phyloP scores from a whole-genome alignment of 2,797 vertebrate species.

The Pelodytes ibericus region DNA sequence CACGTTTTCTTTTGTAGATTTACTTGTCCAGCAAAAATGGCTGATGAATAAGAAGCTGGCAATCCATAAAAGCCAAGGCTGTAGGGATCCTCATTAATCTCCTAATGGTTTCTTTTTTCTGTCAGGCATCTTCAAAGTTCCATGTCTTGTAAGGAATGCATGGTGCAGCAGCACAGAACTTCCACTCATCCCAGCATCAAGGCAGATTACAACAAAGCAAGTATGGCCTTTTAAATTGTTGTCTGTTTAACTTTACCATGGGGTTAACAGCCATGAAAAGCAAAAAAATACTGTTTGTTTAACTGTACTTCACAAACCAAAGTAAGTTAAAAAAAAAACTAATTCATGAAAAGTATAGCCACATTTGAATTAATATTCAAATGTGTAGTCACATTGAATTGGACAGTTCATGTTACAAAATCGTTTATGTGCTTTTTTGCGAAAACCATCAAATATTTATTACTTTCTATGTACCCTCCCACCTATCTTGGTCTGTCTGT shows the following conservation, averaged over 20 bases:
- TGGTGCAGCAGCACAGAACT: slow-evolving; percentile 63
- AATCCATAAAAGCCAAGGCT: slow-evolving; percentile 71
- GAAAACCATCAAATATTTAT: too few species aligned
- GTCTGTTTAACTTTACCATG: slow-evolving; percentile 61
- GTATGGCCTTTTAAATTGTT: slow-evolving; percentile 64
- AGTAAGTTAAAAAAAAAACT: slow-evolving; percentile 46
- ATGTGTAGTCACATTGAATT: too few species aligned
- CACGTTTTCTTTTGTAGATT: slow-evolving; percentile 68
- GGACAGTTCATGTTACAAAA: too few species aligned
- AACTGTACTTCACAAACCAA: slow-evolving; percentile 60
- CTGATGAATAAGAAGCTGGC: slow-evolving; percentile 71
- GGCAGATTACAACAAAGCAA: slow-evolving; percentile 68
- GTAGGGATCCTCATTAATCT: slow-evolving; percentile 77
- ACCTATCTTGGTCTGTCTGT: too few species aligned
- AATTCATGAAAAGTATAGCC: too few species aligned
- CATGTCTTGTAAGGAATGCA: slow-evolving; percentile 70
- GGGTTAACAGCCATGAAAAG: slow-evolving; percentile 60
- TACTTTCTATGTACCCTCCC: too few species aligned
- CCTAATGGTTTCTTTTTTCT: slow-evolving; percentile 75
- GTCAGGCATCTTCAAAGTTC: slow-evolving; percentile 68
- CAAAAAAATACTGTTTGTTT: slow-evolving; percentile 63
- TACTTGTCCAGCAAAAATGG: slow-evolving; percentile 69
- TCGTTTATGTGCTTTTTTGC: too few species aligned
- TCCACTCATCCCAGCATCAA: slow-evolving; percentile 63
- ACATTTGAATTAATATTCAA: too few species aligned